phyloP scores from a whole-genome alignment of 2,888 invertebrate species.

The Mythimna impura region DNA sequence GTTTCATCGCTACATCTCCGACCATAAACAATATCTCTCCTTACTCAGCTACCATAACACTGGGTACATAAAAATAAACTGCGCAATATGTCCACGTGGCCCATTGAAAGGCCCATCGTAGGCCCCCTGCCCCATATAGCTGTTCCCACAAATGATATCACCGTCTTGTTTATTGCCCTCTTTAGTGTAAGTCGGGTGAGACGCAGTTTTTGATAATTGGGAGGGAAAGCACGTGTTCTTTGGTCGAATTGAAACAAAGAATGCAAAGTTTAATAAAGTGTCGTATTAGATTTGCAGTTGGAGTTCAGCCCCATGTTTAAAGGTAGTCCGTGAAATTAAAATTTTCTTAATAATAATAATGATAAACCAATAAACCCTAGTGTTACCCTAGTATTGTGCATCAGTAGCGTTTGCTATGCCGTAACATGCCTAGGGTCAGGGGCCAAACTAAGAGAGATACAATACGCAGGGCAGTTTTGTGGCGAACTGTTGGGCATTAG shows the following conservation, averaged over 20 bases:
- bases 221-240: constrained; percentile 40
- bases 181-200: constrained; percentile 47
- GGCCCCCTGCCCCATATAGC: constrained; percentile 32
- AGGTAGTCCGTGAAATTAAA: no score
- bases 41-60: constrained; percentile 23
- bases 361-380: no score
- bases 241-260: constrained; percentile 7
- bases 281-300: no score
- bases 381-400: no score
- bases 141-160: constrained; percentile 49
- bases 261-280: neutral
- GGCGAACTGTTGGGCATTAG: no score
- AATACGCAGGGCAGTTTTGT: no score
- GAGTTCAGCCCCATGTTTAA: no score
- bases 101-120: constrained; percentile 13
- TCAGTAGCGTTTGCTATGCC: no score
- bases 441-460: no score
- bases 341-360: no score
- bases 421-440: no score
- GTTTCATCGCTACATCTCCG: neutral
- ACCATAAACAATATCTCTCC: constrained; percentile 21
- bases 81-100: constrained; percentile 61
- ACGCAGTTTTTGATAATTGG: constrained; percentile 51
- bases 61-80: constrained; percentile 49
- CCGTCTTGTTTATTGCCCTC: constrained; percentile 42